Evolutionary conservation across 2,113 vertebrate genomes (phyloP), one percentile per base, ranked within the genome.

Genomic region (Boleophthalmus pectinirostris): DNA sequence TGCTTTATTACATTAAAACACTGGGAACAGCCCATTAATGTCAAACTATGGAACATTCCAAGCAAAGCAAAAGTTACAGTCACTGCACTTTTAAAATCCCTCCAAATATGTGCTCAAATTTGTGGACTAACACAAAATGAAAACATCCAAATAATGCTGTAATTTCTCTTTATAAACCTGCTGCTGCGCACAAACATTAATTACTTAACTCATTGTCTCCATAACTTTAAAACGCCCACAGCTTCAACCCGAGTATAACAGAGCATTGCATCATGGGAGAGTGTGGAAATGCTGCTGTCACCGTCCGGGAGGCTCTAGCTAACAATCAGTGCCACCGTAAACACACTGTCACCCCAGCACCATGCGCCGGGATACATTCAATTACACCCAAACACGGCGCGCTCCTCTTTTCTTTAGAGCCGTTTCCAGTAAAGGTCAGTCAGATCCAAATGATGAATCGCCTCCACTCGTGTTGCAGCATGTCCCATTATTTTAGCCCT

Each of bases 241-340:
- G n/a, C n/a, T 54, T 54, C 10, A 54, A 54, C 6, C 15, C 23
- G 12, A 33, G 25, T 25, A 61, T 33, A 9, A 47, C 43, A 67
- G 51, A 53, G 23, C 2, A 18, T 58, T 70, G 72, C 7, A 2
- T 67, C 66, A 57, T 25, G 65, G 35, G 67, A 61, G 69, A 70
- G 66, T 84, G 45, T 56, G 33, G 69, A 78, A 69, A 66, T 56
- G 69, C 60, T 66, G 0, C 69, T 75, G 75, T 72, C 78, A 84
- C 75, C 78, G 14, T 56, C 63, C 47, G 64, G 63, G 49, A 56
- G 25, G 33, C 69, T 63, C 58, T 58, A 69, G 18, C 69, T 35
- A 18, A 71, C 63, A 49, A 80, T 66, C 51, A 54, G 51, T 15
- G 21, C 56, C 56, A 57, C 23, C 24, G 56, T 57, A 57, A 57